A percentile compares a stretch with the other conserved stretches of the same genome.
phyloP scores from a whole-genome alignment of 2,888 invertebrate species.

The Microctonus aethiopoides region DNA sequence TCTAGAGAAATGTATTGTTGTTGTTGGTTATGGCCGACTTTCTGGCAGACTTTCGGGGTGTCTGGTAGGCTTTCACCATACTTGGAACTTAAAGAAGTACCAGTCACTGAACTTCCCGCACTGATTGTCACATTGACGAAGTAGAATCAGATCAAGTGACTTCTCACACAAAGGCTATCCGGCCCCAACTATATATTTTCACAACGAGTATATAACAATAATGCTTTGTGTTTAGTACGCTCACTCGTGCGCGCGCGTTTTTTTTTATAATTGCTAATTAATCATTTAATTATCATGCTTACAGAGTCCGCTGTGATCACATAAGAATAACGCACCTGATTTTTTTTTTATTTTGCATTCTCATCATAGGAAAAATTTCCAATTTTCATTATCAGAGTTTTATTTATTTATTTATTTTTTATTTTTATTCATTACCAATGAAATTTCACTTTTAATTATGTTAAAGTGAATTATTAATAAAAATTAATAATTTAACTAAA shows the following conservation, averaged over 20 bases:
- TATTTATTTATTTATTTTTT: too few species aligned
- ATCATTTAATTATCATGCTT: conserved; percentile 41
- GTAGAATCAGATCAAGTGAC: conserved; percentile 42
- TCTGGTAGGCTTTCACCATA: conserved; percentile 33
- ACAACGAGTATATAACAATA: not conserved
- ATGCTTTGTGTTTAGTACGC: conserved; percentile 17
- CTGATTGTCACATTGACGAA: conserved; percentile 59
- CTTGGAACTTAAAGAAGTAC: conserved; percentile 43
- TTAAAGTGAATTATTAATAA: too few species aligned
- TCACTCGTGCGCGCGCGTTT: conserved; percentile 18
- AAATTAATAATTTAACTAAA: too few species aligned
- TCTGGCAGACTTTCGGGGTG: conserved; percentile 57
- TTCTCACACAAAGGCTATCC: conserved; percentile 12
- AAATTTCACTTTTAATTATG: not conserved
- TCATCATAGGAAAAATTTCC: not conserved
- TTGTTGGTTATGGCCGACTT: conserved; percentile 60
- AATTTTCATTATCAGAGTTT: not conserved
- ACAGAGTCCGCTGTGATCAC: not conserved
- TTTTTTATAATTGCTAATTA: conserved; percentile 45
- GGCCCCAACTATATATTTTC: conserved; percentile 8
- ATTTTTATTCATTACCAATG: not conserved
- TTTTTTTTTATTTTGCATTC: not conserved
- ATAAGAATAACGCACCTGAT: not conserved
- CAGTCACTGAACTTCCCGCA: conserved; percentile 66
- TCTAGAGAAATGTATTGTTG: not conserved